phyloP scores from a whole-genome alignment of 2,113 vertebrate genomes.

The Halcyon malimbica region DNA sequence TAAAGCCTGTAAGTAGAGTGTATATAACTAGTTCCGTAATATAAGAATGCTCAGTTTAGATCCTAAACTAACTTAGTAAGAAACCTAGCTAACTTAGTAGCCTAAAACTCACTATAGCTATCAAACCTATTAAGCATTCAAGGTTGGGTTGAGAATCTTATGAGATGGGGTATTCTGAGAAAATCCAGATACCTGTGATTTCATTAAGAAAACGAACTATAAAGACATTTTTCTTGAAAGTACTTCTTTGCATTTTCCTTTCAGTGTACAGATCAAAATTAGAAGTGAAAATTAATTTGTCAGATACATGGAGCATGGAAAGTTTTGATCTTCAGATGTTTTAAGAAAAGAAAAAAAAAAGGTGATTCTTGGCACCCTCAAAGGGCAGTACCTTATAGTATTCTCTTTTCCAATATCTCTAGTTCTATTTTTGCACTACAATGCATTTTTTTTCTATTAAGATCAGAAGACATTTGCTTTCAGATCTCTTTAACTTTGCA shows the following conservation, averaged over 20 bases:
- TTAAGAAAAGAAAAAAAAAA: background rate
- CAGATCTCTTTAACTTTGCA: background rate
- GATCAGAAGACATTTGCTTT: background rate
- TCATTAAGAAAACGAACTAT: background rate
- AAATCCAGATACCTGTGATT: background rate
- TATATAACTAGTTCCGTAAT: background rate
- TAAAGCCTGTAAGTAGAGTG: background rate
- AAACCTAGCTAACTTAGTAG: background rate
- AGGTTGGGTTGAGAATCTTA: background rate
- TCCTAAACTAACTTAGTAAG: background rate
- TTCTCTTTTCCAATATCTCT: background rate
- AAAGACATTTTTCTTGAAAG: background rate
- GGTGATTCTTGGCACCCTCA: background rate
- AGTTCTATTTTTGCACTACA: background rate
- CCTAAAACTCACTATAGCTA: background rate
- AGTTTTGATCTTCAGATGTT: background rate
- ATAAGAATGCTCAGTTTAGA: background rate
- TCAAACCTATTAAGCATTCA: background rate
- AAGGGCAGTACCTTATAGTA: background rate
- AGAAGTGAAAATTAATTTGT: constrained; percentile 29
- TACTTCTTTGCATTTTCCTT: background rate
- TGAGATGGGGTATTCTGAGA: background rate
- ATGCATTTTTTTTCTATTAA: background rate
- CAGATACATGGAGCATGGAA: background rate
- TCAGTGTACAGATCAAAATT: background rate